Conservation (phyloP, 1,140 invertebrate genomes). For the Leptestheria dahalacensis region DNA sequence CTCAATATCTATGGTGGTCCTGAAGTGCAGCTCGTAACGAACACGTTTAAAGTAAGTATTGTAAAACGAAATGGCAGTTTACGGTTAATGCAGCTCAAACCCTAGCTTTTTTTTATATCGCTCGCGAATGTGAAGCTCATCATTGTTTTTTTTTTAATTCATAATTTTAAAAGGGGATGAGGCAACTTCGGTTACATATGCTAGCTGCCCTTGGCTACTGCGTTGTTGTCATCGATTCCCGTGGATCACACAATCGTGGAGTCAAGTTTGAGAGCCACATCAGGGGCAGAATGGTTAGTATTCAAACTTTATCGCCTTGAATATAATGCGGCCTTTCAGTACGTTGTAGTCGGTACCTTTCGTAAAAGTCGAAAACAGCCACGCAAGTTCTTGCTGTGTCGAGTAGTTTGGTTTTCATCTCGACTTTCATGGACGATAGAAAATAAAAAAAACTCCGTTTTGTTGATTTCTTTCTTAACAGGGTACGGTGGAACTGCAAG, state of each 20-base stretch:
- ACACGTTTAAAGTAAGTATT: conserved; percentile 68
- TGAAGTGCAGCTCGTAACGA: conserved; percentile 91
- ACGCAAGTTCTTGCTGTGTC: no score
- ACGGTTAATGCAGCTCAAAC: conserved; percentile 1
- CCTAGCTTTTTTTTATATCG: no score
- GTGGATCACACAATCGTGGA: conserved; percentile 85
- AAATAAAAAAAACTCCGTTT: no score
- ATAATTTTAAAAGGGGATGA: conserved; percentile 47
- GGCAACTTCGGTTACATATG: conserved; percentile 86
- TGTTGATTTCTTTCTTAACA: conserved; percentile 20
- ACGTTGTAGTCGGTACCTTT: no score
- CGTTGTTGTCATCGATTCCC: conserved; percentile 85
- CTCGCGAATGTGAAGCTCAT: no score
- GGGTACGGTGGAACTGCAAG: conserved; percentile 86
- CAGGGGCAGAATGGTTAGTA: conserved; percentile 56
- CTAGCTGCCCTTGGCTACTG: conserved; percentile 90
- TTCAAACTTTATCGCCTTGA: not conserved
- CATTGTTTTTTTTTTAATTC: conserved; percentile 2
- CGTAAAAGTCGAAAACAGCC: no score
- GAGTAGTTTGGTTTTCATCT: no score
- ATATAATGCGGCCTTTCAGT: no score
- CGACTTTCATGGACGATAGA: no score
- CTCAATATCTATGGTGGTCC: conserved; percentile 95
- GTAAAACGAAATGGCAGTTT: conserved; percentile 3
- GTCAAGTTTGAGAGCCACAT: conserved; percentile 81